Evolutionary conservation across 2,888 invertebrate genomes (phyloP).

Genomic region (Hemaris fuciformis): DNA sequence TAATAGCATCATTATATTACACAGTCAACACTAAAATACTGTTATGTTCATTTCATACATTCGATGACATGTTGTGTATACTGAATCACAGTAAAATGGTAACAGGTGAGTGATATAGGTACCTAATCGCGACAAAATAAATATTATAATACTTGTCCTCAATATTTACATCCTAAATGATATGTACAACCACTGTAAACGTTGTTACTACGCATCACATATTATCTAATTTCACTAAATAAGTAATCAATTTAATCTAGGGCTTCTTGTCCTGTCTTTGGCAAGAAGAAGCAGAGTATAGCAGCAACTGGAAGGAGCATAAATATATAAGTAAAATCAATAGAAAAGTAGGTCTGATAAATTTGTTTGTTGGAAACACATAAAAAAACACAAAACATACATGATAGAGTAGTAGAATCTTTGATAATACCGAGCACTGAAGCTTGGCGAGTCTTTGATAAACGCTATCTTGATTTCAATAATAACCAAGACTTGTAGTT

Average conservation of each 20-base stretch:
- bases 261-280: conserved; percentile 88
- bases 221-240: conserved; percentile 66
- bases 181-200: conserved; percentile 66
- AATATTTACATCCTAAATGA: conserved; percentile 74
- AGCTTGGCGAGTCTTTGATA: too few relatives aligned
- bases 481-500: too few relatives aligned
- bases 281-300: conserved; percentile 87
- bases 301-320: conserved; percentile 84
- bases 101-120: conserved; percentile 39
- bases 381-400: too few relatives aligned
- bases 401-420: too few relatives aligned
- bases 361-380: not conserved
- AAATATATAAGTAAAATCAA: not conserved
- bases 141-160: conserved; percentile 66
- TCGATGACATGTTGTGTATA: conserved; percentile 55
- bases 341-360: not conserved
- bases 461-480: too few relatives aligned
- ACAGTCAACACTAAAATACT: conserved; percentile 80
- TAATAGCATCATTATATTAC: conserved; percentile 75
- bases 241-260: conserved; percentile 79
- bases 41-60: conserved; percentile 61
- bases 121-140: conserved; percentile 31
- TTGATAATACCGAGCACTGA: too few relatives aligned
- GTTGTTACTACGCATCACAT: conserved; percentile 28
- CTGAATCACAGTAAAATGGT: conserved; percentile 67